A percentile compares a stretch with the other conserved stretches of the same genome.
Conservation (phyloP, 2,113 vertebrate species). For the Pseudonaja textilis region DNA sequence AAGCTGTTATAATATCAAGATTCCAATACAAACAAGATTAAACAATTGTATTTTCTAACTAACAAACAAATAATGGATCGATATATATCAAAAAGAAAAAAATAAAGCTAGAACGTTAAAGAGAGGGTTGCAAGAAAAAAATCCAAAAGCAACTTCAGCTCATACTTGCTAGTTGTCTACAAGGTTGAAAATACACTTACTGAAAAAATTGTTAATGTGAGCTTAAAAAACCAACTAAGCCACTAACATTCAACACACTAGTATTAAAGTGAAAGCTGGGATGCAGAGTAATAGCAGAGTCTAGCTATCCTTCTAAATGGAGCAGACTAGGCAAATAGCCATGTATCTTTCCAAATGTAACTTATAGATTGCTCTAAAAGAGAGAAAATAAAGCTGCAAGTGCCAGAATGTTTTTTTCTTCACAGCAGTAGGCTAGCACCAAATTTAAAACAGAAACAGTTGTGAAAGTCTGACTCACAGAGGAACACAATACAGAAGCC, state of each 20-base stretch:
- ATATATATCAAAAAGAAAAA: not conserved
- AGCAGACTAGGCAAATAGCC: not conserved
- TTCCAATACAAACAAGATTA: not conserved
- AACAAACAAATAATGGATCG: not conserved
- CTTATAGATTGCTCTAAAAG: not conserved
- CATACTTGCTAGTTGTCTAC: not conserved
- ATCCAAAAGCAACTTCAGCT: not conserved
- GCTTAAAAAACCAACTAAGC: not conserved
- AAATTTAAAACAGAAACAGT: too few relatives aligned
- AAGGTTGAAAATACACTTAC: not conserved
- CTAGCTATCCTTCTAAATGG: not conserved
- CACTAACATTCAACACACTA: not conserved
- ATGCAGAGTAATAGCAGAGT: not conserved
- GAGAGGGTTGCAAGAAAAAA: not conserved
- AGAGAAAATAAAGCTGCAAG: not conserved
- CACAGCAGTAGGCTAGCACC: too few relatives aligned
- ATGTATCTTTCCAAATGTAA: not conserved
- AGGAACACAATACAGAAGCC: too few relatives aligned
- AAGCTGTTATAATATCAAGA: not conserved
- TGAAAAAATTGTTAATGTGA: not conserved
- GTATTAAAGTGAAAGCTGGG: not conserved
- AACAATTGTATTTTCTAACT: not conserved
- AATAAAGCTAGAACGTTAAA: not conserved
- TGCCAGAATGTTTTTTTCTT: not conserved
- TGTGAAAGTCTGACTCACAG: too few relatives aligned